A percentile compares a stretch with the other conserved stretches of the same genome.
phyloP scores from a whole-genome alignment of 2,113 vertebrate species.

The Azemiops feae region DNA sequence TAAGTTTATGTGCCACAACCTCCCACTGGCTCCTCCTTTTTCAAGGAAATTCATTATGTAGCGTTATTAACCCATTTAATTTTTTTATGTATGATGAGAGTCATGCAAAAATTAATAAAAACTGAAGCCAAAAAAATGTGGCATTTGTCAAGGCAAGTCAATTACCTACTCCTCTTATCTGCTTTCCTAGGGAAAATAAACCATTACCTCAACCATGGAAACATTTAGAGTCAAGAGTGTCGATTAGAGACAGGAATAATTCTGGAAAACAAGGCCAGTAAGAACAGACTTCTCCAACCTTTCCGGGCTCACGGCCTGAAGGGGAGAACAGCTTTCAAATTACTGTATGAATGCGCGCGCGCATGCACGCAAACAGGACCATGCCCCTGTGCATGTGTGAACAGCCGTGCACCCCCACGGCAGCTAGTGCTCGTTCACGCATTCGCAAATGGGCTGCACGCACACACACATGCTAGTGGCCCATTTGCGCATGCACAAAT shows the following conservation, averaged over 20 bases:
- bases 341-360: no score
- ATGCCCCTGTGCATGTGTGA: no score
- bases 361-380: no score
- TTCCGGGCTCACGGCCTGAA: no score
- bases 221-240: background rate
- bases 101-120: background rate
- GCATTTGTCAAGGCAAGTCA: background rate
- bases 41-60: background rate
- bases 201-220: background rate
- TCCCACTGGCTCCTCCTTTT: background rate
- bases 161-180: background rate
- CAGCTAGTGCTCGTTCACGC: no score
- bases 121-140: background rate
- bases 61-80: background rate
- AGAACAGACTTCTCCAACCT: no score
- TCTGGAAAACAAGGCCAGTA: background rate
- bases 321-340: no score
- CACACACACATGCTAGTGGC: no score
- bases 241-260: background rate
- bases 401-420: no score
- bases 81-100: background rate
- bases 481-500: no score
- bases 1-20: background rate
- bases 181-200: background rate
- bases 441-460: no score